Conservation (phyloP, 2,113 vertebrate species). For the Sylvilagus bachmani region DNA sequence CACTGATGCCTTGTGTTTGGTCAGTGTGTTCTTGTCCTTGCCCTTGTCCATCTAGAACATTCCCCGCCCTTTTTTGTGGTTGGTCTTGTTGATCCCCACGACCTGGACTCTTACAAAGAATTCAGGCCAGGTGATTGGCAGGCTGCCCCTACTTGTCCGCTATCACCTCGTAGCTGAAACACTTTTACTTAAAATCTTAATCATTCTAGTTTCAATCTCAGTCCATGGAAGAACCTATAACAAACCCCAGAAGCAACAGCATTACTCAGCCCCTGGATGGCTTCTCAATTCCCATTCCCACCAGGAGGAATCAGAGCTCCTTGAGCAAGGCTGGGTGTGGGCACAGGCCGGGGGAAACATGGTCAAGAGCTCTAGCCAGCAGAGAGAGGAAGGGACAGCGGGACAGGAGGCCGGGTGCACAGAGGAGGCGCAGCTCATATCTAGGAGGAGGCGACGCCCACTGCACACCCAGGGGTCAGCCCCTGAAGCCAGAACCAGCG, state of each 20-base stretch:
- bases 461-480: neutral
- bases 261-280: too few relatives aligned
- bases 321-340: neutral
- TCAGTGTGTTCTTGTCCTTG: neutral
- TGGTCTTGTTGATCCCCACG: conserved; percentile 10
- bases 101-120: conserved; percentile 18
- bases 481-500: neutral
- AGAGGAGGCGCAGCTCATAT: neutral
- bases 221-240: neutral
- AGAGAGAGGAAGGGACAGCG: neutral
- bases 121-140: neutral
- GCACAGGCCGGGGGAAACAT: neutral
- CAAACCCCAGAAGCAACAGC: neutral
- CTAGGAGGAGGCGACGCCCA: neutral
- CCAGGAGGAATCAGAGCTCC: neutral
- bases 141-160: neutral
- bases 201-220: conserved; percentile 17
- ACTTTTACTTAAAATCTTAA: conserved; percentile 54
- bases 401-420: neutral
- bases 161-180: neutral
- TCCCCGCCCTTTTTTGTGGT: neutral
- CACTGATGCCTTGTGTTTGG: neutral
- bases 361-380: neutral
- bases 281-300: neutral
- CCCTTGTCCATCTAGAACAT: neutral